Evolutionary conservation across 2,113 vertebrate genomes (phyloP).

Genomic region (Bagarius yarrelli): DNA sequence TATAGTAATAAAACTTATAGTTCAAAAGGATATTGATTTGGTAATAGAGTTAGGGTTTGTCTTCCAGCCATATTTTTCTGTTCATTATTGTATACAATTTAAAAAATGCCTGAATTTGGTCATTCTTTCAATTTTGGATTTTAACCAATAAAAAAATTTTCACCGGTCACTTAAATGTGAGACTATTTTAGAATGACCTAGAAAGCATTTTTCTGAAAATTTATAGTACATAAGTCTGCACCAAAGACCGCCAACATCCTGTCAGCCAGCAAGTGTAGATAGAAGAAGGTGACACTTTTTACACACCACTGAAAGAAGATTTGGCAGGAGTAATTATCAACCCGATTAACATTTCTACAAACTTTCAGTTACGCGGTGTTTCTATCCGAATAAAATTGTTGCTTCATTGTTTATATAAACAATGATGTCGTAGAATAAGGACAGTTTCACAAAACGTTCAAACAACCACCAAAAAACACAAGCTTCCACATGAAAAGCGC

Average conservation of each 20-base stretch:
- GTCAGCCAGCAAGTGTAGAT: not conserved
- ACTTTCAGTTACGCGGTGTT: not conserved
- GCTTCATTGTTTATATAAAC: constrained; percentile 49
- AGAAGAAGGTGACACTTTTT: not conserved
- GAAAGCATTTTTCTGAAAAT: constrained; percentile 33
- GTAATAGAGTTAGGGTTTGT: no score
- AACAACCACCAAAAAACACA: constrained; percentile 36
- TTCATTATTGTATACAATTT: no score
- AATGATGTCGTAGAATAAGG: constrained; percentile 48
- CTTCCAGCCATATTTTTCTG: no score
- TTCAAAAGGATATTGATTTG: no score
- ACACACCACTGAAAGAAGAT: not conserved
- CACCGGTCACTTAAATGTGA: not conserved
- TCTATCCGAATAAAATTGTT: not conserved
- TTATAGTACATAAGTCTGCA: not conserved
- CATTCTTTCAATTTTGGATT: no score
- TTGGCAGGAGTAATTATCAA: no score
- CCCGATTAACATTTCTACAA: not conserved
- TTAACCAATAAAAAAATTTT: not conserved
- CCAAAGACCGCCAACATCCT: constrained; percentile 39
- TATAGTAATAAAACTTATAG: no score
- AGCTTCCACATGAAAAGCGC: constrained; percentile 58
- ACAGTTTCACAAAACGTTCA: constrained; percentile 47
- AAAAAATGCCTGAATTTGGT: no score
- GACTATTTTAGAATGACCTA: constrained; percentile 29